These are phyloP conservation scores for Pterostichus madidus DNA, from an alignment of 2,888 invertebrate genomes.

Conservation along the genomic window DNA sequence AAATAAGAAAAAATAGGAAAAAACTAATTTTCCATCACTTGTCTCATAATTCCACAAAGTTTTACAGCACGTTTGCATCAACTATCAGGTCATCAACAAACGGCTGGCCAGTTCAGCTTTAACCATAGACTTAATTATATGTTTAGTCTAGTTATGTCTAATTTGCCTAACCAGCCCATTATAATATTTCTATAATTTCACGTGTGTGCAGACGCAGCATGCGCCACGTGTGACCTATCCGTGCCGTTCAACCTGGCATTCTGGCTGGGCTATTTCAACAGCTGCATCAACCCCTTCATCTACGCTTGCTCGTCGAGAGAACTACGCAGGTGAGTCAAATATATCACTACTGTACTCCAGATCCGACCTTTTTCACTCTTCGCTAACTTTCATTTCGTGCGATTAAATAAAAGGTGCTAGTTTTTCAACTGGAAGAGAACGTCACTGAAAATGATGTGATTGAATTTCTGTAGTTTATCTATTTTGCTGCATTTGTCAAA, in stretches of 20 bases:
- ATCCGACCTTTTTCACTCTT: background rate
- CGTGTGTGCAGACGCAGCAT: slow-evolving; percentile 76
- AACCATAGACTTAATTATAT: too few relatives aligned
- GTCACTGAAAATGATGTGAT: background rate
- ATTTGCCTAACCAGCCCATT: too few relatives aligned
- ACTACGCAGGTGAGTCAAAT: slow-evolving; percentile 74
- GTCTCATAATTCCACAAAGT: too few relatives aligned
- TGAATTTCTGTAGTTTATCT: background rate
- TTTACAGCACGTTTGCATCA: too few relatives aligned
- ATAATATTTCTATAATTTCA: too few relatives aligned
- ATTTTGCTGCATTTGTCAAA: background rate
- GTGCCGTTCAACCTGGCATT: slow-evolving; percentile 82
- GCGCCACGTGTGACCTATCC: slow-evolving; percentile 78
- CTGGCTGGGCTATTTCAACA: slow-evolving; percentile 86
- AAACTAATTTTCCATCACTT: too few relatives aligned
- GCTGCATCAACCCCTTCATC: slow-evolving; percentile 84
- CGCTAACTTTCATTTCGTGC: slow-evolving; percentile 5
- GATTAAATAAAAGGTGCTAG: background rate
- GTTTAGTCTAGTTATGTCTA: too few relatives aligned
- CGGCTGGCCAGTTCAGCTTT: too few relatives aligned
- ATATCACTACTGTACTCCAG: background rate
- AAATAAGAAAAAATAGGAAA: too few relatives aligned
- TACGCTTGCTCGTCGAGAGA: slow-evolving; percentile 81
- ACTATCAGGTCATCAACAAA: too few relatives aligned
- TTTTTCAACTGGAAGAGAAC: background rate